These are phyloP conservation scores for Tetranychus truncatus DNA, from an alignment of 2,888 invertebrate species.

Conservation along the genomic window DNA sequence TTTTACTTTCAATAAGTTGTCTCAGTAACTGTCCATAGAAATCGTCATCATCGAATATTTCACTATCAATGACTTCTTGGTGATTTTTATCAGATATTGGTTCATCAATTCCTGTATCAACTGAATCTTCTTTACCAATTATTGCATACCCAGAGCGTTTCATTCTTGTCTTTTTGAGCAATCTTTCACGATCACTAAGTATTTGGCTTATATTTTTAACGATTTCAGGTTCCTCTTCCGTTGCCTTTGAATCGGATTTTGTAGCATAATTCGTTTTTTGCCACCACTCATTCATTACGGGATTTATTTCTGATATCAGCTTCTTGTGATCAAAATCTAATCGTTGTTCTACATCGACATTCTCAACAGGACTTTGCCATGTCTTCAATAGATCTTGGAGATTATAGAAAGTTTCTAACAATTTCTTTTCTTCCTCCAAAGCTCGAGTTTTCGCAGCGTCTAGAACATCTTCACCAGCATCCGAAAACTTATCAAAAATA, in stretches of 20 bases:
- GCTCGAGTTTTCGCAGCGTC: slow-evolving; percentile 23
- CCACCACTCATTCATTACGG: slow-evolving; percentile 76
- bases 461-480: slow-evolving; percentile 31
- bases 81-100: not conserved
- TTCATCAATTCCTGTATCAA: slow-evolving; percentile 5
- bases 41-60: slow-evolving; percentile 79
- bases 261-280: slow-evolving; percentile 59
- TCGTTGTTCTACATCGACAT: slow-evolving; percentile 28
- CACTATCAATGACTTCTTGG: not conserved
- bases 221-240: slow-evolving; percentile 41
- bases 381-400: not conserved
- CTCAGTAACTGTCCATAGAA: slow-evolving; percentile 83
- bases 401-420: slow-evolving; percentile 29
- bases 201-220: slow-evolving; percentile 65
- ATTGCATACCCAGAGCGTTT: slow-evolving; percentile 54
- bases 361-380: slow-evolving; percentile 18
- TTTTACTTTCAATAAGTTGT: slow-evolving; percentile 78
- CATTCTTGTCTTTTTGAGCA: slow-evolving; percentile 57
- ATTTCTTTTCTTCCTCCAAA: slow-evolving; percentile 33
- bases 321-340: slow-evolving; percentile 40
- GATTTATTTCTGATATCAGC: not conserved
- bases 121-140: slow-evolving; percentile 40
- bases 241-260: slow-evolving; percentile 44
- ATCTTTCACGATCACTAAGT: slow-evolving; percentile 52
- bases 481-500: slow-evolving; percentile 37